A percentile compares a stretch with the other conserved stretches of the same genome.
Evolutionary conservation across 2,888 invertebrate genomes (phyloP).

Genomic region (Agriopis marginaria): DNA sequence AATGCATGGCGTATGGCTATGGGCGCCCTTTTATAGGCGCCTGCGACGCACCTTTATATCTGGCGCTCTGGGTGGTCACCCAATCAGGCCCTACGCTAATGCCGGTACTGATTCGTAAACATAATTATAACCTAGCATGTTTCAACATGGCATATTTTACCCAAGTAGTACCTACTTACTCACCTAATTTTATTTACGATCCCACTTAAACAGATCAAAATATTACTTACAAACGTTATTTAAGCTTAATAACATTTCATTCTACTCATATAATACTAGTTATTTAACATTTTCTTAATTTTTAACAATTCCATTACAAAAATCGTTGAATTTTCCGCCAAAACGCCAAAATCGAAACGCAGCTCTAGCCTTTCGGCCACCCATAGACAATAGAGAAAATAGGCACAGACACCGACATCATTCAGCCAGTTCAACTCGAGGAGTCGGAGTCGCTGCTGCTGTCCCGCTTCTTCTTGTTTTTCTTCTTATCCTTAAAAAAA

Average conservation of each 20-base stretch:
- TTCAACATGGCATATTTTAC: too few species aligned
- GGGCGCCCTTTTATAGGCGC: too few species aligned
- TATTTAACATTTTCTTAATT: not conserved
- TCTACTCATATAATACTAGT: not conserved
- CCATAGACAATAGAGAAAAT: slow-evolving; percentile 28
- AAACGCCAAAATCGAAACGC: slow-evolving; percentile 24
- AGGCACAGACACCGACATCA: slow-evolving; percentile 27
- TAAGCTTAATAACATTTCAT: not conserved
- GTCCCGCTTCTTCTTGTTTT: slow-evolving; percentile 65
- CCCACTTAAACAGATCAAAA: not conserved
- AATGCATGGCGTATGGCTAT: too few species aligned
- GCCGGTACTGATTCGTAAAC: too few species aligned
- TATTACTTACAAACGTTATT: slow-evolving; percentile 1
- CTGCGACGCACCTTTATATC: too few species aligned
- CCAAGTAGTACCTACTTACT: too few species aligned
- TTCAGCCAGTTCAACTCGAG: slow-evolving; percentile 69
- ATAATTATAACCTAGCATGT: too few species aligned
- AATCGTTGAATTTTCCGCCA: slow-evolving; percentile 20
- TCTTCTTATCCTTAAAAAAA: slow-evolving; percentile 56
- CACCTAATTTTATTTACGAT: too few species aligned
- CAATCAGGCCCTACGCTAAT: too few species aligned
- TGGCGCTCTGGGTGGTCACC: too few species aligned
- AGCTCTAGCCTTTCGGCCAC: slow-evolving; percentile 12
- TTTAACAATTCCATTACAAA: slow-evolving; percentile 15
- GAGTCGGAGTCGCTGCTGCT: slow-evolving; percentile 69